Evolutionary conservation across 2,888 invertebrate genomes (phyloP), one percentile per base, ranked within the genome.

Genomic region (Allolobophora icterica): DNA sequence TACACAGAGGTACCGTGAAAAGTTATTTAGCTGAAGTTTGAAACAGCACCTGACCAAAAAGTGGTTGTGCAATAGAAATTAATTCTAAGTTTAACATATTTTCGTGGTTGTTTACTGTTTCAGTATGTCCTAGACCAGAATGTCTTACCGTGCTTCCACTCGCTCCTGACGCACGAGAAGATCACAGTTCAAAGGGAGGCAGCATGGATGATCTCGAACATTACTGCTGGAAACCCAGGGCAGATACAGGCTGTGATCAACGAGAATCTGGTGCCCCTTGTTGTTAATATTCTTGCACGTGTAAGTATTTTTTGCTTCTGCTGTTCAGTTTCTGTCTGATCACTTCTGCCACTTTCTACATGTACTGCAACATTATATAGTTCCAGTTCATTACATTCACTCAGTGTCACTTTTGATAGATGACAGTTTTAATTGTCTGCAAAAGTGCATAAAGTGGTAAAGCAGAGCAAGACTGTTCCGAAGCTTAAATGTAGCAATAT

Each of bases 151-250:
- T 96, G 96, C 92, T 96, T 99, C 92, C 93, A 92, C 35, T 94
- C 94, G 0, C 96, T 98, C 15, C 96, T 99, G 87, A 96, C 96
- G 35, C 97, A 97, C 93, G 93, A 95, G 0, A 97, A 97, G 92
- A 93, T 96, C 0, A 97, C 97, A 89, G 96, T 98, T 89, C 94
- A 95, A 92, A 96, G 96, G 93, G 96, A 98, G 94, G 97, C 98
- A 0, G 97, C 97, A 0, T 99, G 99, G 99, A 97, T 98, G 0
- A 96, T 98, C 15, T 98, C 98, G 93, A 99, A 99, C 95, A 97
- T 99, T 38, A 97, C 98, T 8, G 99, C 99, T 13, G 99, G 99
- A 6, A 98, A 97, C 92, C 91, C 93, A 1, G 92, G 93, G 1
- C 96, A 96, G 92, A 95, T 96, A 40, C 95, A 96, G 93, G 94